Conservation (phyloP, 1,140 invertebrate species). For the Magallana gigas region DNA sequence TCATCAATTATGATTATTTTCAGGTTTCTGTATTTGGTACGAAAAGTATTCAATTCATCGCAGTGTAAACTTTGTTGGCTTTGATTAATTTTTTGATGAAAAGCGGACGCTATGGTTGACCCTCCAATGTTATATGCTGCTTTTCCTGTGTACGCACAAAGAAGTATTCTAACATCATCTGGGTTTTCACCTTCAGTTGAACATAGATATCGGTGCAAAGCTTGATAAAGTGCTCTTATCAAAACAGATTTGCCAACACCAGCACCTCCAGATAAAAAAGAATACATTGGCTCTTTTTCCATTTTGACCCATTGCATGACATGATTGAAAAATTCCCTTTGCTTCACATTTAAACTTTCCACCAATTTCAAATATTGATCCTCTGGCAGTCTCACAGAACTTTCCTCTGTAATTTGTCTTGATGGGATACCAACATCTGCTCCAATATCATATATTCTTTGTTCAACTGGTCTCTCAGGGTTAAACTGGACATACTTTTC, state of each 20-base stretch:
- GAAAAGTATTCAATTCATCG: conserved; percentile 38
- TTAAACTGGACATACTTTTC: conserved; percentile 22
- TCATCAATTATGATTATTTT: conserved; percentile 20
- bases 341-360: conserved; percentile 29
- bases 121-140: conserved; percentile 48
- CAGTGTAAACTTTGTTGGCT: not conserved
- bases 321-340: conserved; percentile 48
- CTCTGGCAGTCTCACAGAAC: not conserved
- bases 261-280: conserved; percentile 51
- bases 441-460: conserved; percentile 43
- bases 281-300: conserved; percentile 28
- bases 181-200: conserved; percentile 51
- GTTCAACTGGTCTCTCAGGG: conserved; percentile 39
- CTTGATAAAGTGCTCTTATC: not conserved
- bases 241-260: conserved; percentile 49
- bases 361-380: conserved; percentile 36
- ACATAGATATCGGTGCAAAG: not conserved
- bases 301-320: conserved; percentile 29
- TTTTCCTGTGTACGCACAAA: conserved; percentile 55
- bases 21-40: conserved; percentile 29
- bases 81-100: conserved; percentile 28
- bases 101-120: conserved; percentile 27
- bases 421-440: conserved; percentile 39
- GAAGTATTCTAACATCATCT: conserved; percentile 39
- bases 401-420: not conserved